These are phyloP conservation scores for Megalops cyprinoides DNA, from an alignment of 2,797 vertebrate genomes.

Conservation along the genomic window DNA sequence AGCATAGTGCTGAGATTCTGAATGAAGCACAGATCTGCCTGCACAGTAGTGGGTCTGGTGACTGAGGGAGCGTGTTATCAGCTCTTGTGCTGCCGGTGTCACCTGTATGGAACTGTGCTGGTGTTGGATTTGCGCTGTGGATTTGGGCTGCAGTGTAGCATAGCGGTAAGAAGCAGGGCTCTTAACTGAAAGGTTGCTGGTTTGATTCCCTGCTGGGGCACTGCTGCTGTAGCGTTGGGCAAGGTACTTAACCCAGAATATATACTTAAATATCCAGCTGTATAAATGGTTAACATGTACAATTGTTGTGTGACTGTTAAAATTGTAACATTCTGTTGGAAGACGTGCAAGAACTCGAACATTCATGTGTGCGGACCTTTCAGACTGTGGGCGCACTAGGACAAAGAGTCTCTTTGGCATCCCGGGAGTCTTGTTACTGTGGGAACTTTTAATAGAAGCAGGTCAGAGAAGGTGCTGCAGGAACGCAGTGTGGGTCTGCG, in stretches of 20 bases:
- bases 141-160: too few relatives aligned
- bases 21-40: background rate
- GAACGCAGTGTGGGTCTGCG: background rate
- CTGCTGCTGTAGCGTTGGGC: too few relatives aligned
- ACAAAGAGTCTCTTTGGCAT: background rate
- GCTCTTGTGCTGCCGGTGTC: background rate
- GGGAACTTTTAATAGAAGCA: background rate
- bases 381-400: background rate
- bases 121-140: background rate
- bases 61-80: background rate
- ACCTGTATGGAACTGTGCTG: background rate
- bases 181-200: too few relatives aligned
- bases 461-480: background rate
- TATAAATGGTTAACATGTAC: too few relatives aligned
- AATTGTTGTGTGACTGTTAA: too few relatives aligned
- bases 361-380: background rate
- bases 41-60: background rate
- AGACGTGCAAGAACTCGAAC: background rate
- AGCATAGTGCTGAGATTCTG: slow-evolving; percentile 1
- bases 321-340: too few relatives aligned
- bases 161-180: too few relatives aligned
- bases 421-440: background rate
- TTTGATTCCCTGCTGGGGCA: too few relatives aligned
- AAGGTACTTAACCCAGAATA: too few relatives aligned
- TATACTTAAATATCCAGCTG: too few relatives aligned